Evolutionary conservation across 2,113 vertebrate species (phyloP).

Genomic region (Pterophyllum scalare): DNA sequence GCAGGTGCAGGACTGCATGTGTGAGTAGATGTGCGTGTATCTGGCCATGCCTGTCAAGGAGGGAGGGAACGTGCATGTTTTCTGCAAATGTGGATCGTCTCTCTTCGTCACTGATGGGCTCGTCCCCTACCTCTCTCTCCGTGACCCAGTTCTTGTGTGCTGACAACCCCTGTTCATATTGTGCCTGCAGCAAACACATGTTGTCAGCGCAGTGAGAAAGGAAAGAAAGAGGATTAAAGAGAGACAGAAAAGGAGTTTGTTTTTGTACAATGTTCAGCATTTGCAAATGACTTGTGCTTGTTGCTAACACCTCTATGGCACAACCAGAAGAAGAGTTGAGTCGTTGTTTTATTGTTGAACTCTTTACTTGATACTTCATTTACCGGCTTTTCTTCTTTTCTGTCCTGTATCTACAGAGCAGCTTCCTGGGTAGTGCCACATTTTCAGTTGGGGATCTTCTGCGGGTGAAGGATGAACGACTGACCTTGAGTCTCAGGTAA

Average conservation of each 20-base stretch:
- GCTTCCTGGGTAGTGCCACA: constrained; percentile 90
- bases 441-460: constrained; percentile 92
- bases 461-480: constrained; percentile 89
- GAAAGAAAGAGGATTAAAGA: constrained; percentile 25
- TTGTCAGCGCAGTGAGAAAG: constrained; percentile 48
- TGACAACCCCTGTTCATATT: constrained; percentile 63
- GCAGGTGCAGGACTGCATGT: constrained; percentile 40
- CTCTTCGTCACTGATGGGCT: constrained; percentile 72
- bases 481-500: constrained; percentile 92
- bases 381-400: constrained; percentile 6
- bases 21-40: constrained; percentile 10
- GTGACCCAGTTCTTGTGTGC: constrained; percentile 74
- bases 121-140: constrained; percentile 52
- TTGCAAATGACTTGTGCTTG: not conserved
- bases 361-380: not conserved
- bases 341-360: not conserved
- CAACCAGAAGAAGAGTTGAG: not conserved
- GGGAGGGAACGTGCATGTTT: constrained; percentile 18
- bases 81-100: constrained; percentile 52
- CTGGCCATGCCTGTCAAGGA: constrained; percentile 4
- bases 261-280: not conserved
- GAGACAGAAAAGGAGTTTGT: constrained; percentile 1
- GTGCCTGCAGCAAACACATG: constrained; percentile 63
- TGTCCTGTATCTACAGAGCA: constrained; percentile 83
- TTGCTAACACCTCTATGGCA: not conserved